These are phyloP conservation scores for Dynastes grantii DNA, from an alignment of 2,888 invertebrate species.

Conservation along the genomic window DNA sequence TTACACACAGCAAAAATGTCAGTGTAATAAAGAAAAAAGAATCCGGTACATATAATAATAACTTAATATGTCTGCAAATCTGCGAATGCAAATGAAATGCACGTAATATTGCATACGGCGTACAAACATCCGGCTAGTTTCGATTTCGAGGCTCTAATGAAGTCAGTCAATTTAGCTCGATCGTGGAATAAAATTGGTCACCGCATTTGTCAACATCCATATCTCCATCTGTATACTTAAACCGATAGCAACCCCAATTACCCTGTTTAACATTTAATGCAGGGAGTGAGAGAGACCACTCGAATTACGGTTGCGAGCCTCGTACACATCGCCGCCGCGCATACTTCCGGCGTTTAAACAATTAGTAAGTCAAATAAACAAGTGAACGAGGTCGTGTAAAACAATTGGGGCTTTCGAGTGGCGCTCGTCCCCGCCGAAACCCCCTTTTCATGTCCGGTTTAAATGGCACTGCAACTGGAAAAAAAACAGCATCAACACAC, in stretches of 20 bases:
- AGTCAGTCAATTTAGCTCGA: conserved; percentile 12
- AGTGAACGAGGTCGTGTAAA: conserved; percentile 44
- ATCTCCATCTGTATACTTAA: conserved; percentile 16
- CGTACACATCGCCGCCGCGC: conserved; percentile 22
- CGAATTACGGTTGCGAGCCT: conserved; percentile 37
- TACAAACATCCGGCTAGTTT: neutral
- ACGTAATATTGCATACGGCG: too few relatives aligned
- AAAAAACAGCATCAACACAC: conserved; percentile 7
- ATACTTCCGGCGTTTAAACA: conserved; percentile 48
- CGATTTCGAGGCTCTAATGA: neutral
- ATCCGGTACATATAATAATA: too few relatives aligned
- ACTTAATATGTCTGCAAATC: too few relatives aligned
- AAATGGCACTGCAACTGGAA: conserved; percentile 21
- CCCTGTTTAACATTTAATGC: conserved; percentile 28
- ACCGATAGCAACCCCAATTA: conserved; percentile 34
- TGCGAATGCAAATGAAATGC: too few relatives aligned
- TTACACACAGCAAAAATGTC: too few relatives aligned
- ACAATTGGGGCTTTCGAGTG: conserved; percentile 43
- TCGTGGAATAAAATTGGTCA: conserved; percentile 13
- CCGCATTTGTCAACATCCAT: conserved; percentile 27
- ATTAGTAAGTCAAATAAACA: conserved; percentile 51
- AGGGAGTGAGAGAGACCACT: conserved; percentile 24
- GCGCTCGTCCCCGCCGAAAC: neutral
- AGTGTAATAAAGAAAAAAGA: too few relatives aligned
- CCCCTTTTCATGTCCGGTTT: conserved; percentile 6